phyloP scores from a whole-genome alignment of 2,797 vertebrate species.

The Arctocebus calabarensis region DNA sequence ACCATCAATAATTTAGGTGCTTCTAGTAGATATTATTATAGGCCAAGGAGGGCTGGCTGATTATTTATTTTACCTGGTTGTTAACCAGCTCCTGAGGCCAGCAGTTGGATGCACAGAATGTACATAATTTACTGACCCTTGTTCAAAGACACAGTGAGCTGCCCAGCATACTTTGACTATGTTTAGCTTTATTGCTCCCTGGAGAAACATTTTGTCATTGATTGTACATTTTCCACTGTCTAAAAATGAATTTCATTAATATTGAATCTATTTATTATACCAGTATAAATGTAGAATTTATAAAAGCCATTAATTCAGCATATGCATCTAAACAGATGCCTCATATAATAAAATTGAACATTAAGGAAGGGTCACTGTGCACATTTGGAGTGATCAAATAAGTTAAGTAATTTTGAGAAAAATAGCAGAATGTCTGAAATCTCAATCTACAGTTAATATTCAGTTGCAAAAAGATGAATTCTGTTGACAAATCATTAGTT shows the following conservation, averaged over 20 bases:
- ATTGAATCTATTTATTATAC: slow-evolving; percentile 58
- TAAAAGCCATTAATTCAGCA: slow-evolving; percentile 48
- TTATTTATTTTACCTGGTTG: slow-evolving; percentile 73
- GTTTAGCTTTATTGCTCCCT: slow-evolving; percentile 74
- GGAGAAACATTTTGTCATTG: slow-evolving; percentile 70
- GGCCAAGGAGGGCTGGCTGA: slow-evolving; percentile 48
- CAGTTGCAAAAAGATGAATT: slow-evolving; percentile 61
- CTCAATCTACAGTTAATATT: slow-evolving; percentile 61
- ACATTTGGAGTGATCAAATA: slow-evolving; percentile 31
- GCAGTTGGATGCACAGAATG: slow-evolving; percentile 55
- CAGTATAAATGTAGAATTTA: slow-evolving; percentile 66
- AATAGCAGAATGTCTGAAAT: slow-evolving; percentile 56
- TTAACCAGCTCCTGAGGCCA: slow-evolving; percentile 69
- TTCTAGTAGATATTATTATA: slow-evolving; percentile 24
- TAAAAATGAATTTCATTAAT: slow-evolving; percentile 68
- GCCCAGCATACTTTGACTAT: slow-evolving; percentile 60
- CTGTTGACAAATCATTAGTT: slow-evolving; percentile 64
- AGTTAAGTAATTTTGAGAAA: slow-evolving; percentile 55
- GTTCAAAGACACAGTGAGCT: slow-evolving; percentile 57
- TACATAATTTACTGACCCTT: slow-evolving; percentile 69
- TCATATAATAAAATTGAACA: slow-evolving; percentile 58
- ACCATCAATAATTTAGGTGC: slow-evolving; percentile 26
- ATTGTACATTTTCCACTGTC: slow-evolving; percentile 68
- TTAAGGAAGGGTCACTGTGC: slow-evolving; percentile 41
- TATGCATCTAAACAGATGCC: slow-evolving; percentile 47